Evolutionary conservation across 2,113 vertebrate genomes (phyloP).

Genomic region (Micromys minutus): DNA sequence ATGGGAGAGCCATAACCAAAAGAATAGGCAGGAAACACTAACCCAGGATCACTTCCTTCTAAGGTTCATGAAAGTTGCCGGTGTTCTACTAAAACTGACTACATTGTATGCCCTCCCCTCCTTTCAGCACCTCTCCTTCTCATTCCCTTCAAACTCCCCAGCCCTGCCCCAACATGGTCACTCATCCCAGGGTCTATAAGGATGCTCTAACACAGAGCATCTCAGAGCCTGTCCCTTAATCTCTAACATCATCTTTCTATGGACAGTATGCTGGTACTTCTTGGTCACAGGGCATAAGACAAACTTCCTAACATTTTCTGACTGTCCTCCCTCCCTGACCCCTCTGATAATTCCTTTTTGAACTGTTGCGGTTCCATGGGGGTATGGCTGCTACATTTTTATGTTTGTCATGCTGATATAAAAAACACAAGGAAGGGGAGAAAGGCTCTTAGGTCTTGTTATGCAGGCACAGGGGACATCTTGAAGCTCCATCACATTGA

Average conservation of each 20-base stretch:
- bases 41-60: background rate
- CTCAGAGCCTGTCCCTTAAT: background rate
- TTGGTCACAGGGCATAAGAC: background rate
- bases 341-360: background rate
- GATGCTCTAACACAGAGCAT: background rate
- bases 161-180: too few species aligned
- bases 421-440: background rate
- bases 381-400: background rate
- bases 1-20: background rate
- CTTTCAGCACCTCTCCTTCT: background rate
- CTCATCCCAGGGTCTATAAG: background rate
- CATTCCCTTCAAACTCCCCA: background rate
- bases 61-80: background rate
- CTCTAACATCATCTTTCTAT: background rate
- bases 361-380: background rate
- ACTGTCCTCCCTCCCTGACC: background rate
- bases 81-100: background rate
- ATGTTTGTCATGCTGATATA: background rate
- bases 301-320: background rate
- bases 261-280: background rate
- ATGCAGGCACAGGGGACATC: background rate
- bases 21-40: background rate
- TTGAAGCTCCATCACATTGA: conserved; percentile 34
- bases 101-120: too few species aligned
- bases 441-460: background rate